Base-by-base conservation (phyloP, 2,888 invertebrate genomes). In the Girardia tigrina region DNA sequence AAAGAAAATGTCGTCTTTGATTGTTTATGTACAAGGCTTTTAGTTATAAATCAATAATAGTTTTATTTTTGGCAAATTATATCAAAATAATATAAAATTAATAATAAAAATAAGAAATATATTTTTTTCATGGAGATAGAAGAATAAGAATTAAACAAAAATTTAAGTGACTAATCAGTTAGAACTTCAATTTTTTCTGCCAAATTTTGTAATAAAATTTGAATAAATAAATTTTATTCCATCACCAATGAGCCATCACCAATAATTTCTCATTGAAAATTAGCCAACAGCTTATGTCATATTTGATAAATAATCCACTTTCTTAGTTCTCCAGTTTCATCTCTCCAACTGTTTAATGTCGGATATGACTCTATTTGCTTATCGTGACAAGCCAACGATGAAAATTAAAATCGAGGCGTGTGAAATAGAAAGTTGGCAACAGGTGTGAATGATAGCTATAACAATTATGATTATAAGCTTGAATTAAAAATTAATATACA, bases 231-330 rank as follows among this genome's bases (percentile, higher is more conserved):
- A 56, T 56, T 56, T 56, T 56, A 56, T 56, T 56, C 56, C 56
- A 56, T 56, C 56, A 56, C 56, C 56, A 56, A 56, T 56, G 56
- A 56, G 56, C 56, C 56, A 56, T 56, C 56, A 56, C 56, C 56
- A 56, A 56, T n/a, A n/a, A n/a, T 20, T 56, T 56, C 23, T 56
- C 56, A 56, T 2, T 56, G 56, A 56, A 56, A 56, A 56, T 56
- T 56, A 56, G 56, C 56, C 56, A 56, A 56, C 56, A 23, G 56
- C 56, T 56, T 56, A 23, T 56, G 56, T 56, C 56, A 56, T 56
- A 56, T 56, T 56, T 56, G 56, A 56, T 56, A 56, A 56, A 56
- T 56, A 56, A 56, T 56, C 56, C 56, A 56, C 56, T 56, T 56
- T 56, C 56, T 56, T 56, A 56, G 8, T 56, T 56, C 56, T 56